phyloP scores from a whole-genome alignment of 2,888 invertebrate species.

The Balanococcus diminutus region DNA sequence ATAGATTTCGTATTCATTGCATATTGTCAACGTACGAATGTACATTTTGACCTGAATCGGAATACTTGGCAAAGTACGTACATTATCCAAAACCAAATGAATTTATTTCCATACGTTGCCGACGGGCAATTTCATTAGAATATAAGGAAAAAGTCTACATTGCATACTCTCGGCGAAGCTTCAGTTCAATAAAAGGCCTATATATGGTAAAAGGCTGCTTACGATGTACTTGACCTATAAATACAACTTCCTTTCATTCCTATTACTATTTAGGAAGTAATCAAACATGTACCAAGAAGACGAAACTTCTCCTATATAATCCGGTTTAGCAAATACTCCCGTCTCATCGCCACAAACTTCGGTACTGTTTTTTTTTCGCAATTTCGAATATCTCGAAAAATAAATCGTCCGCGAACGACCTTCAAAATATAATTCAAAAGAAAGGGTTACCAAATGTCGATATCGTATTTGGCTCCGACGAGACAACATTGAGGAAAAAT shows the following conservation, averaged over 20 bases:
- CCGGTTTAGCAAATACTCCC: not conserved
- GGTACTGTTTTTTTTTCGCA: not conserved
- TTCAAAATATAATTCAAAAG: not conserved
- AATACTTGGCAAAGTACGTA: not conserved
- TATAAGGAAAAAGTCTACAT: not conserved
- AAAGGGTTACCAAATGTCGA: not conserved
- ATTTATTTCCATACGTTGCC: not conserved
- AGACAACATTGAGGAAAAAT: not conserved
- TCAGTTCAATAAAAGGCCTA: not conserved
- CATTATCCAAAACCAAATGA: not conserved
- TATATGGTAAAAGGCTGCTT: not conserved
- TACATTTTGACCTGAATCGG: not conserved
- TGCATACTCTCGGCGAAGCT: not conserved
- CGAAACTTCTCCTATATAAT: not conserved
- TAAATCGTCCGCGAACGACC: not conserved
- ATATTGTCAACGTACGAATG: not conserved
- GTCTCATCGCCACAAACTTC: not conserved
- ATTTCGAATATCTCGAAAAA: not conserved
- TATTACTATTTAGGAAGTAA: not conserved
- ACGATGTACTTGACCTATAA: conserved; percentile 25
- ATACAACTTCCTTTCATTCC: not conserved
- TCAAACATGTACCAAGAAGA: not conserved
- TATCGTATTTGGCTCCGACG: not conserved
- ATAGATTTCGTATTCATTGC: not conserved
- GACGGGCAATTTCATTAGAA: not conserved